Evolutionary conservation across 2,888 invertebrate genomes (phyloP).

Genomic region (Oscheius onirici): DNA sequence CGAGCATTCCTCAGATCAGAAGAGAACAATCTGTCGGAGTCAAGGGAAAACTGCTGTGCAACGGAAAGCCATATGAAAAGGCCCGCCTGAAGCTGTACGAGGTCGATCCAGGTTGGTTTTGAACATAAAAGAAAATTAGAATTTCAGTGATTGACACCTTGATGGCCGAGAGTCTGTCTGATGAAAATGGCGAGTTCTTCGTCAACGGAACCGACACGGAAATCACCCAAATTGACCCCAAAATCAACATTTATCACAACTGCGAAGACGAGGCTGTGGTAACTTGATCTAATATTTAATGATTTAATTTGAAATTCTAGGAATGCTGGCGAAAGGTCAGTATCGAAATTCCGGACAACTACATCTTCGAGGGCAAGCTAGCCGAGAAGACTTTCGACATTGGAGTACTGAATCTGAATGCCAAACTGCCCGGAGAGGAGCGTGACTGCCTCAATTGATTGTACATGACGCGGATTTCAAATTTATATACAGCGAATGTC

Average conservation of each 20-base stretch:
- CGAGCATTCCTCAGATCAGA: constrained; percentile 27
- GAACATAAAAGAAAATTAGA: not conserved
- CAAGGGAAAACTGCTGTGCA: constrained; percentile 62
- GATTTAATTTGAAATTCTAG: constrained; percentile 37
- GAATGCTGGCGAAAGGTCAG: constrained; percentile 66
- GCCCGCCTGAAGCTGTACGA: constrained; percentile 66
- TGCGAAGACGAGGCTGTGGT: constrained; percentile 61
- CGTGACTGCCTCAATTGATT: constrained; percentile 62
- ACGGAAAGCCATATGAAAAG: constrained; percentile 65
- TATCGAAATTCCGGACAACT: constrained; percentile 61
- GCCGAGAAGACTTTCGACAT: constrained; percentile 62
- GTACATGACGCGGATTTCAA: not conserved
- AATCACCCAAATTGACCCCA: constrained; percentile 58
- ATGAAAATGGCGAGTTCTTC: constrained; percentile 57
- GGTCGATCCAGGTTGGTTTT: constrained; percentile 53
- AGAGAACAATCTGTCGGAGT: constrained; percentile 61
- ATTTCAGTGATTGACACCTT: constrained; percentile 59
- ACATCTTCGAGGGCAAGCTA: constrained; percentile 54
- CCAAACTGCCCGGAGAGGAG: constrained; percentile 62
- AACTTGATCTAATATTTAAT: not conserved
- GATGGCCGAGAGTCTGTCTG: constrained; percentile 59
- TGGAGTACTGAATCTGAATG: constrained; percentile 63
- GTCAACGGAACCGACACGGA: constrained; percentile 55
- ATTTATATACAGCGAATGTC: not conserved
- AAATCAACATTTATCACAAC: constrained; percentile 65